Evolutionary conservation across 2,888 invertebrate species (phyloP), one percentile per base, ranked within the genome.

Genomic region (Parnassius orleans): DNA sequence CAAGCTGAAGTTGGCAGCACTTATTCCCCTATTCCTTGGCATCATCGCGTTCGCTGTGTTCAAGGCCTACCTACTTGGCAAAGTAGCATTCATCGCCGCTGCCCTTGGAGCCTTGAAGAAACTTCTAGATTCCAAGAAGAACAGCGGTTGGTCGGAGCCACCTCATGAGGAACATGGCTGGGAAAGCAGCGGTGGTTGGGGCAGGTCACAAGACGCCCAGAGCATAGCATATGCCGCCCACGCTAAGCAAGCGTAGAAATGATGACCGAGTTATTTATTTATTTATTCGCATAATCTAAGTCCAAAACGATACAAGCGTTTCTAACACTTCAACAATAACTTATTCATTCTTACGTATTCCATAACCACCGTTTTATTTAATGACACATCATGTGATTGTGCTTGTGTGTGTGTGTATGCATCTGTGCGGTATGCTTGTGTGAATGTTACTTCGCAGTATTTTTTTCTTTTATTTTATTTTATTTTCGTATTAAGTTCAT

Each of bases 11-110:
- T 93, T 91, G 9, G 94, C 95, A 53, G 94, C 95, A 12, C 92
- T 97, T 63, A 93, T 96, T 67, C 96, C 96, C 3, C 84, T 97
- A 68, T 94, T 95, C 75, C 93, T 97, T 53, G 97, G 90, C 53
- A 90, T 91, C 81, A 93, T 97, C 69, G 96, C 96, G 43, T 92
- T 97, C 65, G 93, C 96, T 42, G 95, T 96, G 57, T 95, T 97
- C 93, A 97, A 97, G 91, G 96, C 96, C 10, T 93, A 96, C 79
- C 90, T 96, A 63, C 93, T 97, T 69, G 96, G 96, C 73, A 97
- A 97, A 92, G 93, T 97, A 70, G 96, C 97, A 0, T 93, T 97
- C 71, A 93, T 96, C 71, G 93, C 96, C 67, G 94, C 96, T 55
- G 94, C 94, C 60, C 93, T 96, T 68, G 94, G 96, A 65, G 91